phyloP scores from a whole-genome alignment of 2,888 invertebrate genomes.

The Parnassius orleans region DNA sequence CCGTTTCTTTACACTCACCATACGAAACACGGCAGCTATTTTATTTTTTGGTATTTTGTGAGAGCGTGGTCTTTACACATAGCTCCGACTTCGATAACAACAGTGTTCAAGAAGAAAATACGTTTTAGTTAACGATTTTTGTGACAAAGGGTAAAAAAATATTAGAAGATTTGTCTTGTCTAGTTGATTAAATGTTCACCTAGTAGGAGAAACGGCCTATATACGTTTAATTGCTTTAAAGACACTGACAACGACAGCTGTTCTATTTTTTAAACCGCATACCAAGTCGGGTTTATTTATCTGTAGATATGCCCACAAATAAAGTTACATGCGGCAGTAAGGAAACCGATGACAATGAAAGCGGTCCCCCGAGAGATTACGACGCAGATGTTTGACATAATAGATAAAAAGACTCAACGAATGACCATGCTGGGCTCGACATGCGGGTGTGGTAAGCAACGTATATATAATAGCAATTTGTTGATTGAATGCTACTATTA shows the following conservation, averaged over 20 bases:
- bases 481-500: neutral
- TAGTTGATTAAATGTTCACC: too few species aligned
- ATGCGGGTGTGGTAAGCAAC: conserved; percentile 24
- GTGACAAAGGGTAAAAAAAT: too few species aligned
- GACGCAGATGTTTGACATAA: conserved; percentile 35
- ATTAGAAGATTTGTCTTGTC: too few species aligned
- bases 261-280: conserved; percentile 8
- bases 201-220: too few species aligned
- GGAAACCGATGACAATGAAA: conserved; percentile 42
- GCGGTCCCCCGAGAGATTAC: conserved; percentile 36
- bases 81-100: too few species aligned
- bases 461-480: conserved; percentile 11
- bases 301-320: conserved; percentile 27
- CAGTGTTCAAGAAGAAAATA: too few species aligned
- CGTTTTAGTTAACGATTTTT: too few species aligned
- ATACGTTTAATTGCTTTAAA: neutral
- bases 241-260: conserved; percentile 16
- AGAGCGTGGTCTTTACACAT: too few species aligned
- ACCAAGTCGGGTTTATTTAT: conserved; percentile 14
- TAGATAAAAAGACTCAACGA: conserved; percentile 44
- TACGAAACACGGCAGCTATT: too few species aligned
- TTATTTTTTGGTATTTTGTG: too few species aligned
- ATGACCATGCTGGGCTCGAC: conserved; percentile 39
- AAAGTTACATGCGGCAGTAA: conserved; percentile 24
- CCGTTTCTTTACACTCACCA: too few species aligned